These are phyloP conservation scores for Samia ricini DNA, from an alignment of 1,140 invertebrate genomes.

Conservation along the genomic window DNA sequence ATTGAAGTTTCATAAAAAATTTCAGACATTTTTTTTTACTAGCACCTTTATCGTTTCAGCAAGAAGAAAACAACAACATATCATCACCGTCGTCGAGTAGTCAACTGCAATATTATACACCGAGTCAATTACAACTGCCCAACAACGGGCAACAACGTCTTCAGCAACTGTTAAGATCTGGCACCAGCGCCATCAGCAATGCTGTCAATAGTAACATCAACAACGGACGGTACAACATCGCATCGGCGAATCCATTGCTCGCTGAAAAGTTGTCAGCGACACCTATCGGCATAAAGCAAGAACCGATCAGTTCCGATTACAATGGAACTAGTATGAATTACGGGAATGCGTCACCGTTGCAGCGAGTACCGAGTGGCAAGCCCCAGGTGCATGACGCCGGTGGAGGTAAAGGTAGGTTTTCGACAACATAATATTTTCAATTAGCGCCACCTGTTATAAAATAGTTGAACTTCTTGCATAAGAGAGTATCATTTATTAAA, in stretches of 20 bases:
- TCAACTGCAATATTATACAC: constrained; percentile 66
- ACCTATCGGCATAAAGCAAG: constrained; percentile 78
- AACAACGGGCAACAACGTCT: constrained; percentile 66
- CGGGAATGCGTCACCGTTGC: constrained; percentile 70
- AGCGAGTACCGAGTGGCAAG: constrained; percentile 73
- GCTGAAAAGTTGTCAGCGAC: constrained; percentile 81
- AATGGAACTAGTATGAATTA: constrained; percentile 73
- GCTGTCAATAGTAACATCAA: constrained; percentile 74
- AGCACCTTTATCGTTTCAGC: constrained; percentile 48
- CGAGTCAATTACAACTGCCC: constrained; percentile 49
- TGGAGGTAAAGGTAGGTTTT: constrained; percentile 74
- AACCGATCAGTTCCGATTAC: constrained; percentile 73
- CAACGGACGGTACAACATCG: constrained; percentile 86
- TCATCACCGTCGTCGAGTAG: constrained; percentile 60
- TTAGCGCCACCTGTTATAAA: constrained; percentile 3
- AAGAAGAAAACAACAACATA: constrained; percentile 77
- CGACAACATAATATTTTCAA: not conserved
- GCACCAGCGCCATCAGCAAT: constrained; percentile 68
- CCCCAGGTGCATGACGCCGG: constrained; percentile 71
- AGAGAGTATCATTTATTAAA: constrained; percentile 28
- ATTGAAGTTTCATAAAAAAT: too few relatives aligned
- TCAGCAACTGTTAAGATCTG: constrained; percentile 66
- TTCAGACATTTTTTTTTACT: not conserved
- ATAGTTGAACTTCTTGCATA: constrained; percentile 36
- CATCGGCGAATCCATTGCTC: constrained; percentile 88